Conservation (phyloP, 53 echinoderm and acorn worm genomes). For the Actinopyga echinites region DNA sequence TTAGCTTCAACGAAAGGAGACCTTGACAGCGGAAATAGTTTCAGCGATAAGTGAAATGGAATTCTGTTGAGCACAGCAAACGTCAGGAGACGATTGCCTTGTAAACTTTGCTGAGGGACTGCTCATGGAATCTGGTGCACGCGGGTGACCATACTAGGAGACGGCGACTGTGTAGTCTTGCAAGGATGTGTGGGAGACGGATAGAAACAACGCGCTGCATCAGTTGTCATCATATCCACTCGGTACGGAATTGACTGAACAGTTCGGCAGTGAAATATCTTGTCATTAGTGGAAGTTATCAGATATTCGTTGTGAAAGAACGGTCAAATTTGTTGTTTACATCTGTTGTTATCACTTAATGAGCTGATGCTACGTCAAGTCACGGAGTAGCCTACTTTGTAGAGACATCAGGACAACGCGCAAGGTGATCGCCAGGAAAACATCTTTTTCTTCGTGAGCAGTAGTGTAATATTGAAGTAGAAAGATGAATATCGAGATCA, state of each 20-base stretch:
- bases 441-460: neutral
- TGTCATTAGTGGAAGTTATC: no score
- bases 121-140: slow-evolving; percentile 37
- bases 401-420: no score
- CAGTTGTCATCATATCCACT: no score
- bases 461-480: neutral
- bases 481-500: slow-evolving; percentile 94
- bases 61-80: slow-evolving; percentile 19
- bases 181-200: neutral
- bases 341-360: no score
- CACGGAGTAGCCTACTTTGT: no score
- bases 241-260: no score
- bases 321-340: no score
- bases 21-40: slow-evolving; percentile 39
- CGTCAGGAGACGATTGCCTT: slow-evolving; percentile 1
- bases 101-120: slow-evolving; percentile 26
- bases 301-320: no score
- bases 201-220: neutral
- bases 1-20: slow-evolving; percentile 40
- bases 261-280: no score
- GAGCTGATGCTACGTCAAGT: no score
- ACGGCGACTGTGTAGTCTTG: neutral
- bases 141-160: slow-evolving; percentile 53
- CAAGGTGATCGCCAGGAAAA: no score
- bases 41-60: slow-evolving; percentile 39